Evolutionary conservation across 2,113 vertebrate species (phyloP), one percentile per base, ranked within the genome.

Genomic region (Brachyistius frenatus): DNA sequence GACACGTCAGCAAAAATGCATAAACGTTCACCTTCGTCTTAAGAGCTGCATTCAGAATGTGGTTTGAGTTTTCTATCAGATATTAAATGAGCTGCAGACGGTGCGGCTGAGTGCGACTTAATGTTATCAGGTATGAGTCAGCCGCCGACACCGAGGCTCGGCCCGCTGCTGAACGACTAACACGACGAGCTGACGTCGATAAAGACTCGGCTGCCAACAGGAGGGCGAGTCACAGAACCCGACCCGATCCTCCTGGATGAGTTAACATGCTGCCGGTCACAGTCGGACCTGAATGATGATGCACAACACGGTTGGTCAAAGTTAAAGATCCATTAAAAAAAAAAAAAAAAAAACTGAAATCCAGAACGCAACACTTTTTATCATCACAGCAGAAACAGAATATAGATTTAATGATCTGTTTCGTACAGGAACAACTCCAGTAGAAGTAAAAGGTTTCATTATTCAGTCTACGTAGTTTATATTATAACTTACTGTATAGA

Each of bases 111-210:
- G 64, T 32, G 33, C 57, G 37, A 78, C 49, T 75, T 69, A 16
- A 44, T 33, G 63, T 39, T 52, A 66, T 76, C 37, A 66, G 53
- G 61, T 74, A 58, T 76, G 80, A 88, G 79, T 86, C 76, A 86
- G 80, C 46, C 31, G 15, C 63, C 47, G 54, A 55, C 58, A 60
- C 47, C 3, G 36, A 79, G 62, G 66, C 66, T 68, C 72, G 36
- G 50, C 67, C 57, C n/a, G 32, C 54, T 32, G 64, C 55, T 56
- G 47, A 8, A 41, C 37, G 15, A 32, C 31, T 54, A 58, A 39
- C 32, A 63, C 55, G 47, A 41, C 50, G 1, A 55, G 55, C 56
- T 3, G 44, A 4, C 23, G 65, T 11, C 58, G 44, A 84, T 58
- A 47, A 80, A 81, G 69, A 37, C 41, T 35, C 49, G n/a, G 73